Percentiles rank a stretch among this genome's conserved stretches.
Conservation (phyloP, 2,797 vertebrate genomes). For the Nothura maculosa region DNA sequence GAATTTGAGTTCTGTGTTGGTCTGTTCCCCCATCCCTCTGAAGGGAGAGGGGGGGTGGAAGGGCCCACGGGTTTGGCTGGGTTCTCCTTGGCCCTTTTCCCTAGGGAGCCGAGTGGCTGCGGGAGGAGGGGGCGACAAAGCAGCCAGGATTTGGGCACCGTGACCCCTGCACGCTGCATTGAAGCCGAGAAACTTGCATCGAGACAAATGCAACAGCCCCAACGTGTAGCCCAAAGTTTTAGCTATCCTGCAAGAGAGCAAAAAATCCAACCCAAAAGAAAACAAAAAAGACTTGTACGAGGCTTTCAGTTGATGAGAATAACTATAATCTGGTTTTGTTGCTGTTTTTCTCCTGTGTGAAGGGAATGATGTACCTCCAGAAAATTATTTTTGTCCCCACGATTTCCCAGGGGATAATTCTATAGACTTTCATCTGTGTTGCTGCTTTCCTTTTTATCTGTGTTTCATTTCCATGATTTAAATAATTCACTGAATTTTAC, state of each 20-base stretch:
- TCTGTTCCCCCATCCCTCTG: conserved; percentile 52
- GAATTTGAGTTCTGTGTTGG: conserved; percentile 38
- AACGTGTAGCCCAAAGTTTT: neutral
- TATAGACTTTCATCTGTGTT: neutral
- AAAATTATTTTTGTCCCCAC: conserved; percentile 56
- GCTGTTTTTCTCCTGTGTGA: conserved; percentile 12
- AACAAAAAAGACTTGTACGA: neutral
- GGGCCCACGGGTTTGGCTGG: conserved; percentile 51
- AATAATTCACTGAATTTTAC: neutral
- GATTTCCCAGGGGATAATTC: neutral
- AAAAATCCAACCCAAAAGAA: no score
- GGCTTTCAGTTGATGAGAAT: neutral
- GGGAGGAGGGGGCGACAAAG: neutral
- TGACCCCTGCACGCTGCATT: neutral
- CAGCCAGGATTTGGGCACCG: neutral
- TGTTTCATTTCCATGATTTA: neutral
- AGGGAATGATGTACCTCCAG: neutral
- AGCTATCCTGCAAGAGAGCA: neutral
- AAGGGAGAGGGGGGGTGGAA: conserved; percentile 39
- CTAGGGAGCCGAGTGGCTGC: neutral
- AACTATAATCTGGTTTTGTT: neutral
- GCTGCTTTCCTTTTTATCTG: neutral
- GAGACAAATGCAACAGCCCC: neutral
- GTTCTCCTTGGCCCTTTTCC: conserved; percentile 55
- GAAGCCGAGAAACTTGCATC: neutral